Evolutionary conservation across 2,888 invertebrate species (phyloP).

Genomic region (Bhutanitis thaidina): DNA sequence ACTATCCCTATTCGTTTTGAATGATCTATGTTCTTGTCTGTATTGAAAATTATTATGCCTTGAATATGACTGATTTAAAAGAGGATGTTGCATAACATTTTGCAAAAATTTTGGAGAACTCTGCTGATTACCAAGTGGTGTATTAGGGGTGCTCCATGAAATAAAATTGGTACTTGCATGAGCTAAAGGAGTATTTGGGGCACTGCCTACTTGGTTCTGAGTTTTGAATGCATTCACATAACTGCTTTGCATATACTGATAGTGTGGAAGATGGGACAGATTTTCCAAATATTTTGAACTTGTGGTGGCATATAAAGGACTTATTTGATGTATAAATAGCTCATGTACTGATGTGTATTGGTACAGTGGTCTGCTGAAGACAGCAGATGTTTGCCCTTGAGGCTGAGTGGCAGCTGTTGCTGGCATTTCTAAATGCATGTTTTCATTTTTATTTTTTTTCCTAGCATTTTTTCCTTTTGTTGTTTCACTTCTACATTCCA

Average conservation of each 20-base stretch:
- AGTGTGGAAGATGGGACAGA: constrained; percentile 58
- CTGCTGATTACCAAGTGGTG: constrained; percentile 29
- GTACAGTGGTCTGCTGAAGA: constrained; percentile 18
- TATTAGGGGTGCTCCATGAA: constrained; percentile 8
- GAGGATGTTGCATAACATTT: constrained; percentile 68
- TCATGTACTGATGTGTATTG: constrained; percentile 44
- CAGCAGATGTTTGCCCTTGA: constrained; percentile 28
- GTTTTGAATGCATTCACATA: constrained; percentile 12
- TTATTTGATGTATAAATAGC: constrained; percentile 45
- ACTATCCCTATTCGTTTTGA: not conserved
- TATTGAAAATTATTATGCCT: constrained; percentile 30
- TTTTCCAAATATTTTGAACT: constrained; percentile 63
- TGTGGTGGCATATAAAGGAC: constrained; percentile 50
- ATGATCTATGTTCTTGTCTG: constrained; percentile 27
- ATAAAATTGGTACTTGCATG: constrained; percentile 19
- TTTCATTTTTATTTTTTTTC: constrained; percentile 52
- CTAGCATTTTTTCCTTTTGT: constrained; percentile 50
- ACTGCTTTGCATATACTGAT: constrained; percentile 43
- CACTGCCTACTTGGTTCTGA: constrained; percentile 21
- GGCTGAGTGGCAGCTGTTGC: constrained; percentile 27
- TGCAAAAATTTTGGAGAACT: constrained; percentile 51
- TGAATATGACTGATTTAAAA: constrained; percentile 46
- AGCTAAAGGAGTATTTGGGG: constrained; percentile 27
- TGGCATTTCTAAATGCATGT: constrained; percentile 43
- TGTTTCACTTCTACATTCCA: not conserved